phyloP scores from a whole-genome alignment of 1,140 invertebrate genomes.

The Rhyzopertha dominica region DNA sequence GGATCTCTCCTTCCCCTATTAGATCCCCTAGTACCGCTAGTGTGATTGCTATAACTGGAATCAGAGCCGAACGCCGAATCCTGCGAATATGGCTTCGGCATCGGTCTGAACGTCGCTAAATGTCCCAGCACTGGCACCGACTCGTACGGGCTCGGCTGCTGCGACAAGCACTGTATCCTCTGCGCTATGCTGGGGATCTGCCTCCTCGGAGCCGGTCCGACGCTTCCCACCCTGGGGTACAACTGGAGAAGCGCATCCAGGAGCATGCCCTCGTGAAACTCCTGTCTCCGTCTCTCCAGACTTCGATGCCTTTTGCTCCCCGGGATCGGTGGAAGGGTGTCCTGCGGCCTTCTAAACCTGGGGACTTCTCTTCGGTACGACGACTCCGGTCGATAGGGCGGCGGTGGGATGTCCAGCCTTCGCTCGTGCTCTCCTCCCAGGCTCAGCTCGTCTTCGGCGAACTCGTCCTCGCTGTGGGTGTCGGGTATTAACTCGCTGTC shows the following conservation, averaged over 20 bases:
- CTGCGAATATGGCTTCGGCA: slow-evolving; percentile 44
- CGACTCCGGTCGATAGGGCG: slow-evolving; percentile 37
- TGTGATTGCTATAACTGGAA: slow-evolving; percentile 66
- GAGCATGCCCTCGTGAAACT: slow-evolving; percentile 62
- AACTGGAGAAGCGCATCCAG: slow-evolving; percentile 59
- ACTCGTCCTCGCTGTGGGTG: slow-evolving; percentile 60
- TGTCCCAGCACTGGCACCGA: slow-evolving; percentile 53
- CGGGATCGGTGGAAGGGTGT: slow-evolving; percentile 44
- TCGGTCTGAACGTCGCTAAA: slow-evolving; percentile 41
- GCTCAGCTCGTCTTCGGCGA: slow-evolving; percentile 63
- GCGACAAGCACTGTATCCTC: slow-evolving; percentile 50
- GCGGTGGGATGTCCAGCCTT: slow-evolving; percentile 47
- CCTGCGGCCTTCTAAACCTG: slow-evolving; percentile 39
- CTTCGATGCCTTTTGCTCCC: slow-evolving; percentile 51
- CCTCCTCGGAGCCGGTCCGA: slow-evolving; percentile 33
- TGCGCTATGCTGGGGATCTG: slow-evolving; percentile 46
- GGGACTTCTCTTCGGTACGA: slow-evolving; percentile 35
- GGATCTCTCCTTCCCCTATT: slow-evolving; percentile 40
- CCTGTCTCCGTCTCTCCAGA: slow-evolving; percentile 52
- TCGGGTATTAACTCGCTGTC: slow-evolving; percentile 54
- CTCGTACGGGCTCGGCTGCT: slow-evolving; percentile 52
- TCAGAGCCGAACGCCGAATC: slow-evolving; percentile 61
- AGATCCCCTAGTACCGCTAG: slow-evolving; percentile 44
- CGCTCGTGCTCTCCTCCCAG: slow-evolving; percentile 50
- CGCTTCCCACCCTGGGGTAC: slow-evolving; percentile 55